phyloP scores from a whole-genome alignment of 2,797 vertebrate genomes.

The Sebastes oblongus region DNA sequence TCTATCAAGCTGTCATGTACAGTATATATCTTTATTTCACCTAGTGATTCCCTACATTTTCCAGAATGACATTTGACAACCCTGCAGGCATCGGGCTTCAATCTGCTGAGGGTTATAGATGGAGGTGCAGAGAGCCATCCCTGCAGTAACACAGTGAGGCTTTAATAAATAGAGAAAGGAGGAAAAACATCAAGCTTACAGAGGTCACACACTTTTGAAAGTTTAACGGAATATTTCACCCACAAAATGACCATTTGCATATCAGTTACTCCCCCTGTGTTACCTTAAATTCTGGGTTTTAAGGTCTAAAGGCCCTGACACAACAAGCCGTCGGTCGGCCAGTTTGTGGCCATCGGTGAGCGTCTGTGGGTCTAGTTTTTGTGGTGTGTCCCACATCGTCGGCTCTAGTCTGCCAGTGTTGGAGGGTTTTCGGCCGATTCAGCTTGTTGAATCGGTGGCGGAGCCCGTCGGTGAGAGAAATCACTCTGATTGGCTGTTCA shows the following conservation, averaged over 20 bases:
- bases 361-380: too few relatives aligned
- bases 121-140: background rate
- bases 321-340: too few relatives aligned
- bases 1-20: background rate
- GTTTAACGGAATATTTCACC: background rate
- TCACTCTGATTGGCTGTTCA: too few relatives aligned
- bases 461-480: too few relatives aligned
- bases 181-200: background rate
- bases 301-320: background rate
- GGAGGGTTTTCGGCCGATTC: rapidly evolving
- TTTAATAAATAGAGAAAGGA: background rate
- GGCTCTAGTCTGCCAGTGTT: rapidly evolving
- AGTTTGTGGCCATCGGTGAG: too few relatives aligned
- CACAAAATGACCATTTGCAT: background rate
- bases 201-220: background rate
- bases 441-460: rapidly evolving
- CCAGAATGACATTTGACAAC: conserved; percentile 1
- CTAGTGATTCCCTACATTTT: background rate
- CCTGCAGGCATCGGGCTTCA: background rate
- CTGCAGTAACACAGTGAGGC: background rate
- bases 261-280: background rate
- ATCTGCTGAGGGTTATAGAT: background rate
- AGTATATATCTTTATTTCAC: background rate
- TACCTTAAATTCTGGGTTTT: background rate
- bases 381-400: too few relatives aligned